phyloP scores from a whole-genome alignment of 2,797 vertebrate species.

The Steatocranus sp. region DNA sequence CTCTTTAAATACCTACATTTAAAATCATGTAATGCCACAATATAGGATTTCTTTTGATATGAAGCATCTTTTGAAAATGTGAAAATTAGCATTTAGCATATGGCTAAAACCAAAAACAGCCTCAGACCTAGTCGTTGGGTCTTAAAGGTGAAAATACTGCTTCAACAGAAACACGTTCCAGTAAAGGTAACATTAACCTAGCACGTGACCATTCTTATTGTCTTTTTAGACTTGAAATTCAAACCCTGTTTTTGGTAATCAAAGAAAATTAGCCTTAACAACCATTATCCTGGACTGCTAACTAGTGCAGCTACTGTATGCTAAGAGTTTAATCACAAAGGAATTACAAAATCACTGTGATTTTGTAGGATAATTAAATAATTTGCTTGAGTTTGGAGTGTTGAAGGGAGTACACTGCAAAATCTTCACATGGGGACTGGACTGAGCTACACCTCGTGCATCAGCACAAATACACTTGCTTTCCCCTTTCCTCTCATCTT shows the following conservation, averaged over 20 bases:
- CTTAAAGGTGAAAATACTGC: not conserved
- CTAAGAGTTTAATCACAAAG: not conserved
- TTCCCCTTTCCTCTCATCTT: constrained; percentile 44
- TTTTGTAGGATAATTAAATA: not conserved
- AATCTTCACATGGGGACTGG: not conserved
- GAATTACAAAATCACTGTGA: not conserved
- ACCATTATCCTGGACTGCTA: not conserved
- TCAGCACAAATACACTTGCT: not conserved
- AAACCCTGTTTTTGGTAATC: not conserved
- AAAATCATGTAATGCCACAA: not conserved
- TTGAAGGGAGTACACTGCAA: not conserved
- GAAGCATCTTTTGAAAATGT: not conserved
- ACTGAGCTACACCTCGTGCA: not conserved
- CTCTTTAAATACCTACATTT: not conserved
- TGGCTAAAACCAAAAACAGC: not conserved
- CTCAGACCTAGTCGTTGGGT: not conserved
- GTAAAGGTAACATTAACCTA: not conserved
- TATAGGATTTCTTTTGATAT: not conserved
- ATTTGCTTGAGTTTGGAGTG: not conserved
- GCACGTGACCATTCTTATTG: not conserved
- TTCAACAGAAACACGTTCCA: not conserved
- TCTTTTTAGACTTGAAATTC: not conserved
- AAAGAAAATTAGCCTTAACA: not conserved
- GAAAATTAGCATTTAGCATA: not conserved
- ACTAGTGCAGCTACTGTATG: not conserved